Evolutionary conservation across 2,888 invertebrate species (phyloP), one percentile per base, ranked within the genome.

Genomic region (Alsophila aescularia): DNA sequence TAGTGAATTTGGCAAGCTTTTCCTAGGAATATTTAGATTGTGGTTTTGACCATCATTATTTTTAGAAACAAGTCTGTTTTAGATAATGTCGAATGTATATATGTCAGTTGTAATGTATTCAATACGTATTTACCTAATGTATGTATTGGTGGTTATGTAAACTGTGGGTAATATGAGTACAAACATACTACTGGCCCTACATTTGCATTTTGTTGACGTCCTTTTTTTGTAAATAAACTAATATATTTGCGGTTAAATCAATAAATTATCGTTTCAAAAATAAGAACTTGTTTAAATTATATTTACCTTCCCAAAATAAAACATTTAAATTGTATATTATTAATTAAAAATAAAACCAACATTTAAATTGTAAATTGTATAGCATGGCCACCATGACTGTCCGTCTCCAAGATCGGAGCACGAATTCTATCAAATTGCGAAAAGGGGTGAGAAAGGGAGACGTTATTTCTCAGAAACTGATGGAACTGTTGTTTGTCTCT

Each of bases 221-320:
- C 87, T 77, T 83, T 79, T 81, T 62, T 73, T 91, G 88, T 91
- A 90, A 79, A 91, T 90, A 90, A 80, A 86, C 87, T 90, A 91
- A 89, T 90, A 88, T 91, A 89, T 88, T 85, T 87, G 82, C 79
- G 82, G 90, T 90, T 91, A 91, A 87, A 89, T 88, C 84, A 90
- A 88, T 90, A 90, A 85, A 88, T 83, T 85, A 87, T 90, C 89
- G 90, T 90, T 91, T 86, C 77, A 85, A 88, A 88, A 85, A 83
- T 73, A 66, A 53, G 43, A 32, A 16, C 27, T 57, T 39, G 39
- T 60, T 63, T 55, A 3, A n/a, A n/a, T 29, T n/a, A 10, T n/a
- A 29, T 29, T 10, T 29, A 1, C 29, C n/a, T 29, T n/a, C 8
- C n/a, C 29, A n/a, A n/a, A 1, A 2, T 29, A n/a, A 9, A 29